Percentiles rank a stretch among this genome's conserved stretches.
Evolutionary conservation across 2,113 vertebrate species (phyloP).

Genomic region (Synodontis membranacea): DNA sequence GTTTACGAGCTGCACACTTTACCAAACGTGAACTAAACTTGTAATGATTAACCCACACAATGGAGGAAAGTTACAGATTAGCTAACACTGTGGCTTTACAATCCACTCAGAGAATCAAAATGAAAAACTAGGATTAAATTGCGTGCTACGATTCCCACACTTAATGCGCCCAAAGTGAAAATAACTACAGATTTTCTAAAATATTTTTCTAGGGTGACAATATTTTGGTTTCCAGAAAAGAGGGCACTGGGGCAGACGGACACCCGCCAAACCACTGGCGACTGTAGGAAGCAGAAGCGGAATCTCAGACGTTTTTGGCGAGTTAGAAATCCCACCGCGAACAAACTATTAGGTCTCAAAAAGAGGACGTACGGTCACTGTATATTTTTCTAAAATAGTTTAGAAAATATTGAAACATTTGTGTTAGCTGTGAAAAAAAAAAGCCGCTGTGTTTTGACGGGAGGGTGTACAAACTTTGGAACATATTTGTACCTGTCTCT

Average conservation of each 20-base stretch:
- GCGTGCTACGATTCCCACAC: neutral
- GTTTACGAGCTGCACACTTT: conserved; percentile 21
- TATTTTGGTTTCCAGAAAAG: too few species aligned
- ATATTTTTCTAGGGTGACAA: too few species aligned
- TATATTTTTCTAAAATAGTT: too few species aligned
- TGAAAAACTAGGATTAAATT: neutral
- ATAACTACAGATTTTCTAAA: neutral
- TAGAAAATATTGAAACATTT: neutral
- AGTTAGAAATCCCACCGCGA: too few species aligned
- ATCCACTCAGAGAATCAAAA: neutral
- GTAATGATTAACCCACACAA: conserved; percentile 59
- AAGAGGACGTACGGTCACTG: too few species aligned
- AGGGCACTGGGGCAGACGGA: too few species aligned
- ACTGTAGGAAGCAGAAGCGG: too few species aligned
- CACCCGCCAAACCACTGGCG: too few species aligned
- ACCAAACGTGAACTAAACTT: conserved; percentile 46
- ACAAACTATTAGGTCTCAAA: too few species aligned
- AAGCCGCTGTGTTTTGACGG: neutral
- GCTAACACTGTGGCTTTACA: neutral
- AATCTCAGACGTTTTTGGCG: too few species aligned
- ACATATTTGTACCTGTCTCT: neutral
- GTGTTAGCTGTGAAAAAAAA: neutral
- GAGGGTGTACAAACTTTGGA: neutral
- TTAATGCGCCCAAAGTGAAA: neutral
- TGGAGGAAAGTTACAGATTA: conserved; percentile 48